phyloP scores from a whole-genome alignment of 1,140 invertebrate species.

The Holcopasites calliopsidis region DNA sequence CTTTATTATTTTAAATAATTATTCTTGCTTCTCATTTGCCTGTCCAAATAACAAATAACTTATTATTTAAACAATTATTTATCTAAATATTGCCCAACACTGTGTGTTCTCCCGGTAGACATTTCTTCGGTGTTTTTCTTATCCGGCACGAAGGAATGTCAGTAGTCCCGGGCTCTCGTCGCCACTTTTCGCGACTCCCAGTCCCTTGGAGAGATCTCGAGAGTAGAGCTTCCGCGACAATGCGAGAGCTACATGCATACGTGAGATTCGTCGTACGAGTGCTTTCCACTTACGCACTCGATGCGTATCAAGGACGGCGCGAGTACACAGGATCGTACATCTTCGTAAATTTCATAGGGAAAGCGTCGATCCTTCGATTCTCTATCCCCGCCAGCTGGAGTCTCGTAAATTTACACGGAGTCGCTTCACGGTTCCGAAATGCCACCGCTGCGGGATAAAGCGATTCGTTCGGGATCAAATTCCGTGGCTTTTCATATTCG shows the following conservation, averaged over 20 bases:
- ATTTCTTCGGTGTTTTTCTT: constrained; percentile 2
- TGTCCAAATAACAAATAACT: too few species aligned
- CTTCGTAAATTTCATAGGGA: background rate
- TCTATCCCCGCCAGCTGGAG: background rate
- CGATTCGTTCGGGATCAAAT: background rate
- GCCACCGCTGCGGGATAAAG: background rate
- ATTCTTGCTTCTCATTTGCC: too few species aligned
- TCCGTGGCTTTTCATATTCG: background rate
- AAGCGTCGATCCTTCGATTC: background rate
- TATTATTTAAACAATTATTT: too few species aligned
- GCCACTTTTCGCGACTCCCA: constrained; percentile 3
- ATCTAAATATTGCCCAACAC: too few species aligned
- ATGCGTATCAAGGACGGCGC: background rate
- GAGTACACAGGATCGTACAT: background rate
- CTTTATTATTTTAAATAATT: too few species aligned
- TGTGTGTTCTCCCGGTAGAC: too few species aligned
- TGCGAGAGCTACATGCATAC: background rate
- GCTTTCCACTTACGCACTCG: constrained; percentile 18
- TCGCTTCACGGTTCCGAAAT: background rate
- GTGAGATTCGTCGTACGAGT: constrained; percentile 30
- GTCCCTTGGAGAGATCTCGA: constrained; percentile 6
- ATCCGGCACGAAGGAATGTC: constrained; percentile 1
- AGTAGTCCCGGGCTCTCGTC: background rate
- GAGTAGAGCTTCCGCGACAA: background rate
- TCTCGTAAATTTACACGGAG: background rate